These are phyloP conservation scores for Phylloscopus trochiloides DNA, from an alignment of 2,113 vertebrate genomes.

Conservation along the genomic window DNA sequence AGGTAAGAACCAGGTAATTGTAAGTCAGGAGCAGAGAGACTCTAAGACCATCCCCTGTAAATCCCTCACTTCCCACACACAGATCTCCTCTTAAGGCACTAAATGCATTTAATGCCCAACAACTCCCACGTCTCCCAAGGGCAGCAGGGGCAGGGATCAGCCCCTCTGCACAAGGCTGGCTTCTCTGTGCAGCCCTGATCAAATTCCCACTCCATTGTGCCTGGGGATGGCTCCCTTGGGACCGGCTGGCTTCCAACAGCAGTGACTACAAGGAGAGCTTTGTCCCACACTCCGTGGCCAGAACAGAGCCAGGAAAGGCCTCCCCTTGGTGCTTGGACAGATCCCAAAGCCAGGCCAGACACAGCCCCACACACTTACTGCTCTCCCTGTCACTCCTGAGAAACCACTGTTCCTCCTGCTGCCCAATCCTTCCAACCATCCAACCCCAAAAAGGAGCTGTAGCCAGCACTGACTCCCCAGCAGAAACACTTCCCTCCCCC, in stretches of 20 bases:
- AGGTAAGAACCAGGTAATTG: rapidly evolving
- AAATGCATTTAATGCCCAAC: rapidly evolving
- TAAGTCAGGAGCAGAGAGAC: background rate
- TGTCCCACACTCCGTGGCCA: background rate
- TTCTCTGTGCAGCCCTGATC: background rate
- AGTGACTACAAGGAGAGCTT: rapidly evolving
- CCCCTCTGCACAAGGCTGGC: rapidly evolving
- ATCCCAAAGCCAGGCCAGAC: background rate
- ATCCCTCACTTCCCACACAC: background rate
- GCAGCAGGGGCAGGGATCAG: background rate
- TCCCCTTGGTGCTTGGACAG: background rate
- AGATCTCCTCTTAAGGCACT: background rate
- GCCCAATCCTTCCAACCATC: background rate
- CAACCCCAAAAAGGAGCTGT: background rate
- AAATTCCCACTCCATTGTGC: rapidly evolving
- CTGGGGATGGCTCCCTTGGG: rapidly evolving
- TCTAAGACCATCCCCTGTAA: background rate
- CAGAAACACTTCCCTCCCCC: background rate
- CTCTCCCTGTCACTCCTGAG: background rate
- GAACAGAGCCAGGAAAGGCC: background rate
- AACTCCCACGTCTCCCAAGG: rapidly evolving
- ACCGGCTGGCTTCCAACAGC: background rate
- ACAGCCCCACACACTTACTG: background rate
- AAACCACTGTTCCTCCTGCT: background rate
- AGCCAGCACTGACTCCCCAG: background rate